phyloP scores from a whole-genome alignment of 2,888 invertebrate species.

The Limnephilus marmoratus region DNA sequence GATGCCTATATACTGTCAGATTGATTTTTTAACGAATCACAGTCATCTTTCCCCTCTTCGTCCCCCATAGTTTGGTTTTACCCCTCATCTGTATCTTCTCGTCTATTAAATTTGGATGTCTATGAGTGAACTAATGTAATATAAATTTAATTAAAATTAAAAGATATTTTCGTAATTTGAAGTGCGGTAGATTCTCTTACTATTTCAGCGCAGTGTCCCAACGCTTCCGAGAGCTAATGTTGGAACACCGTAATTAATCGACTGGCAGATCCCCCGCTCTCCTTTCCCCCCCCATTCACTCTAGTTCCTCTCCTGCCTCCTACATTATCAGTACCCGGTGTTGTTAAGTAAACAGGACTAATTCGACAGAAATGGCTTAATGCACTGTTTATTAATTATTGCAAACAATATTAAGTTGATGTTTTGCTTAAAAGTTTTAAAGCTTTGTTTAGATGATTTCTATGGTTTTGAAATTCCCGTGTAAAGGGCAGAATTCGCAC shows the following conservation, averaged over 20 bases:
- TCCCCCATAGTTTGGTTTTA: too few species aligned
- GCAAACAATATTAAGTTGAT: neutral
- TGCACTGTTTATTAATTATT: neutral
- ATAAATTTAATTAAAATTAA: too few species aligned
- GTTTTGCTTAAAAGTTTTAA: neutral
- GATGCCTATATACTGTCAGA: too few species aligned
- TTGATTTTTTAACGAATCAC: too few species aligned
- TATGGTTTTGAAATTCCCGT: too few species aligned
- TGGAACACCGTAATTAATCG: conserved; percentile 38
- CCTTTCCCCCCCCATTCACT: neutral
- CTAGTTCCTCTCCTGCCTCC: neutral
- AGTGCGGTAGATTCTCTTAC: neutral
- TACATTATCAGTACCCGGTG: neutral
- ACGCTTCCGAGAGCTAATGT: conserved; percentile 3
- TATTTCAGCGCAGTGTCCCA: conserved; percentile 20
- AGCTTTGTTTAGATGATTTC: neutral
- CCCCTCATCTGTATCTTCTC: too few species aligned
- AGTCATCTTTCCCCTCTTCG: too few species aligned
- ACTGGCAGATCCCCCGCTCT: conserved; percentile 7
- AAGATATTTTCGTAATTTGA: neutral
- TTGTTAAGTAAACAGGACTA: neutral
- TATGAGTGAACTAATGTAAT: too few species aligned
- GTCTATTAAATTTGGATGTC: too few species aligned
- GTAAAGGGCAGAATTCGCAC: too few species aligned
- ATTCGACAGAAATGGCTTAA: neutral